These are phyloP conservation scores for Stomatorhinus walkeri DNA, from an alignment of 2,797 vertebrate species.

Conservation along the genomic window DNA sequence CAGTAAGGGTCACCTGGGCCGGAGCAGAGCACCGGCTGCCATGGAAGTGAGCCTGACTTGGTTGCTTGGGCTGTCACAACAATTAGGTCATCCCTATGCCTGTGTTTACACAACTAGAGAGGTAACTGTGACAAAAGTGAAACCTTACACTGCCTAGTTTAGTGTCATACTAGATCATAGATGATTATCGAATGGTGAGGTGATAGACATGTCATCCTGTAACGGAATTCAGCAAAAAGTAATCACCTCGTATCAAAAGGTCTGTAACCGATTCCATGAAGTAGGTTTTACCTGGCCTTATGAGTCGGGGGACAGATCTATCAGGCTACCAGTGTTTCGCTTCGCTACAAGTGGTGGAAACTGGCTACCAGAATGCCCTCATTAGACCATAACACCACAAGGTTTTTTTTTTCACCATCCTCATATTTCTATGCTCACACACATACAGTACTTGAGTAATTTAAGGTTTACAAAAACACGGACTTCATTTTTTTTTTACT, in stretches of 20 bases:
- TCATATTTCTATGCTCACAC: not conserved
- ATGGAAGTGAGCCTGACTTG: slow-evolving; percentile 44
- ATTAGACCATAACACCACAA: not conserved
- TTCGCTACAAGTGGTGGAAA: slow-evolving; percentile 39
- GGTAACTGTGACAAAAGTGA: slow-evolving; percentile 23
- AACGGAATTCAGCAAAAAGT: slow-evolving; percentile 12
- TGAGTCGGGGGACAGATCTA: slow-evolving; percentile 44
- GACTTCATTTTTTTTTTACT: not conserved
- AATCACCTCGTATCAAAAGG: slow-evolving; percentile 17
- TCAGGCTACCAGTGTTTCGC: slow-evolving; percentile 41
- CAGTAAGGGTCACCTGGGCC: not conserved
- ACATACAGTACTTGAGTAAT: not conserved
- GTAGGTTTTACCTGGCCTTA: slow-evolving; percentile 35
- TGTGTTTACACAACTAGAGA: slow-evolving; percentile 40
- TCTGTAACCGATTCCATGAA: slow-evolving; percentile 28
- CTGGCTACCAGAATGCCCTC: not conserved
- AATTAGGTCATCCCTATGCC: slow-evolving; percentile 55
- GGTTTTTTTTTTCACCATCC: not conserved
- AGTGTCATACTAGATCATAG: slow-evolving; percentile 16
- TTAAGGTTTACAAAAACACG: not conserved
- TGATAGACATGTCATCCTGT: slow-evolving; percentile 20
- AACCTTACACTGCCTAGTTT: slow-evolving; percentile 38
- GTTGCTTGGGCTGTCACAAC: slow-evolving; percentile 55
- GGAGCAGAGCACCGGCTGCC: slow-evolving; percentile 41
- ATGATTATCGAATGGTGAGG: slow-evolving; percentile 16